Base-by-base conservation (phyloP, 2,113 vertebrate species). In the Cacatua alba region DNA sequence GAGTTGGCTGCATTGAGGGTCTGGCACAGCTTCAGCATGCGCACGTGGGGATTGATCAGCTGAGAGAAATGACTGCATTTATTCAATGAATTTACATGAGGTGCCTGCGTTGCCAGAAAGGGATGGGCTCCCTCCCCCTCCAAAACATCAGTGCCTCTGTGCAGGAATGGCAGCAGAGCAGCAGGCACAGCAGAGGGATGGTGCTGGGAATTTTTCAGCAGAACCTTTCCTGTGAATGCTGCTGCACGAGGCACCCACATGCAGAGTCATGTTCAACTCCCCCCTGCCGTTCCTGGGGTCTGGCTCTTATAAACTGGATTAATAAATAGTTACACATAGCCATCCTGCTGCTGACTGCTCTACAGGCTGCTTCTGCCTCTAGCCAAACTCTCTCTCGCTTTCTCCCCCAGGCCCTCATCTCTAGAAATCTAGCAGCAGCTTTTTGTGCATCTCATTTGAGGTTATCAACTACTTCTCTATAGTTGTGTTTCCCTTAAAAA, bases 51-150 rank as follows among this genome's bases (percentile, higher is more conserved):
- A 90, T 88, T 80, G 92, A 97, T 97, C 95, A 97, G 95, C 95
- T 96, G 95, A 96, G 95, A 93, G 88, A 90, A 93, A 95, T 96
- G 95, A 95, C 95, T 96, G 96, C 94, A 96, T 93, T 97, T 96
- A 86, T 94, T 97, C 95, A 96, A 92, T 96, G 94, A 96, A 96
- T 97, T 97, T 97, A 88, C 95, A 96, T 97, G 95, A 97, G 95
- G 80, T 83, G 83, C 80, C 62, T 92, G 62, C 7, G 0, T 75
- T 95, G 86, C 92, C 96, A 95, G 94, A 88, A 94, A 77, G 51
- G 82, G 80, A 93, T 0, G 9, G 65, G 82, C 92, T 93, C 81
- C 82, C 88, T 7, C 88, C 82, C 62, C 85, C 92, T 96, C 80
- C 72, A 52, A 80, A 90, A 90, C 82, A 86, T 83, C 95, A 86